Conservation (phyloP, 2,797 vertebrate species). For the Gastrophryne carolinensis region DNA sequence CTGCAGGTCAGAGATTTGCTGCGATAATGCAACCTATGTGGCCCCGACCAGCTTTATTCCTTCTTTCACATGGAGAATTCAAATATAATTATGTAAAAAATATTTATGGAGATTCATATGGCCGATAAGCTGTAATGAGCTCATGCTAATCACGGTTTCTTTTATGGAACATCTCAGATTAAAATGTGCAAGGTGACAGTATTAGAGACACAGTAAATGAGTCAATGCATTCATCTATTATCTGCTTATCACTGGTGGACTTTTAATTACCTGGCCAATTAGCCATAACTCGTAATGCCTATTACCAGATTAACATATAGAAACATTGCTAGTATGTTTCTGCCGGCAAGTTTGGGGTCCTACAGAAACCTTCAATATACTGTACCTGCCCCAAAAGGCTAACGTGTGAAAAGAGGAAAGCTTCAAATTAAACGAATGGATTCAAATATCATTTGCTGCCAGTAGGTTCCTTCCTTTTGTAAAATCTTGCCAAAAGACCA, state of each 20-base stretch:
- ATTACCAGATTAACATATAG: not conserved
- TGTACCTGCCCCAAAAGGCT: too few species aligned
- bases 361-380: too few species aligned
- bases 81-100: conserved; percentile 39
- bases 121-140: conserved; percentile 1
- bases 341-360: too few species aligned
- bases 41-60: conserved; percentile 8
- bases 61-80: conserved; percentile 12
- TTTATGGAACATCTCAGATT: not conserved
- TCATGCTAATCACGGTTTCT: conserved; percentile 12
- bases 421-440: too few species aligned
- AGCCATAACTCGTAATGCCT: conserved; percentile 3
- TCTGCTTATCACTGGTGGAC: not conserved
- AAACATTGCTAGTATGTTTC: too few species aligned
- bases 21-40: not conserved
- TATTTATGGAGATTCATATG: conserved; percentile 30
- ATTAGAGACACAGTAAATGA: conserved; percentile 14
- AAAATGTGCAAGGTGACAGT: conserved; percentile 35
- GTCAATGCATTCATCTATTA: conserved; percentile 26
- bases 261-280: conserved; percentile 33
- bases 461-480: too few species aligned
- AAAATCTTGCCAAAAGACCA: too few species aligned
- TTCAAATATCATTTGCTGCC: too few species aligned
- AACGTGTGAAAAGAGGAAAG: too few species aligned
- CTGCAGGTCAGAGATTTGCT: conserved; percentile 35